Conservation (phyloP, 2,888 invertebrate species). For the Ormia ochracea region DNA sequence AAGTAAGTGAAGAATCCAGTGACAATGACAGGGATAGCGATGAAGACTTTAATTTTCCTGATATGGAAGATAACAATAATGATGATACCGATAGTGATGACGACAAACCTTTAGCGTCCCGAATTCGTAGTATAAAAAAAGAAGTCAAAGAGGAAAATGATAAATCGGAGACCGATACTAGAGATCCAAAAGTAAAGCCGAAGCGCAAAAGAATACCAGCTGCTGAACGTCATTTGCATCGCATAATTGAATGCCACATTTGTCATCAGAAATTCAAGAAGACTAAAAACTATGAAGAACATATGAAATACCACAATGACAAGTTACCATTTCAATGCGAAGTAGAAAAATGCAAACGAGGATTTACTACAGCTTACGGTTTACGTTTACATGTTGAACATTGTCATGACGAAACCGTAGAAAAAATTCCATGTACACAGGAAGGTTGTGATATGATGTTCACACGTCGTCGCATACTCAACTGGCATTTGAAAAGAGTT, state of each 20-base stretch:
- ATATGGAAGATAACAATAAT: conserved; percentile 57
- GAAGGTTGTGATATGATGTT: conserved; percentile 72
- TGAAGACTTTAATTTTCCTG: conserved; percentile 66
- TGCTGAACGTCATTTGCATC: conserved; percentile 69
- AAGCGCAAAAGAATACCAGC: conserved; percentile 69
- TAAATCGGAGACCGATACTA: conserved; percentile 62
- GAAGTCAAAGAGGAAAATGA: conserved; percentile 63
- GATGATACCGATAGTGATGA: conserved; percentile 69
- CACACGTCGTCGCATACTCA: conserved; percentile 71
- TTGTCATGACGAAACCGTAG: conserved; percentile 72
- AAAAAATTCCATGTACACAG: conserved; percentile 70
- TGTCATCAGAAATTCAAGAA: conserved; percentile 74
- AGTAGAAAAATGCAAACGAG: conserved; percentile 71
- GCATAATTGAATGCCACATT: conserved; percentile 73
- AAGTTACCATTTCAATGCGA: conserved; percentile 72
- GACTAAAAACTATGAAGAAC: conserved; percentile 71
- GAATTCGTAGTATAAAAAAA: conserved; percentile 61
- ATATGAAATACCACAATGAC: conserved; percentile 74
- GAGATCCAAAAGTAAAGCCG: conserved; percentile 64
- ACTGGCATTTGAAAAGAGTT: conserved; percentile 70
- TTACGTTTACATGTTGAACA: conserved; percentile 72
- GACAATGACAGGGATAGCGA: conserved; percentile 68
- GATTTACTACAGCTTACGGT: conserved; percentile 72
- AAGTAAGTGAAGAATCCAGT: conserved; percentile 69
- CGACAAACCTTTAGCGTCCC: conserved; percentile 70